Evolutionary conservation across 2,797 vertebrate species (phyloP), one percentile per base, ranked within the genome.

Genomic region (Forpus xanthops): DNA sequence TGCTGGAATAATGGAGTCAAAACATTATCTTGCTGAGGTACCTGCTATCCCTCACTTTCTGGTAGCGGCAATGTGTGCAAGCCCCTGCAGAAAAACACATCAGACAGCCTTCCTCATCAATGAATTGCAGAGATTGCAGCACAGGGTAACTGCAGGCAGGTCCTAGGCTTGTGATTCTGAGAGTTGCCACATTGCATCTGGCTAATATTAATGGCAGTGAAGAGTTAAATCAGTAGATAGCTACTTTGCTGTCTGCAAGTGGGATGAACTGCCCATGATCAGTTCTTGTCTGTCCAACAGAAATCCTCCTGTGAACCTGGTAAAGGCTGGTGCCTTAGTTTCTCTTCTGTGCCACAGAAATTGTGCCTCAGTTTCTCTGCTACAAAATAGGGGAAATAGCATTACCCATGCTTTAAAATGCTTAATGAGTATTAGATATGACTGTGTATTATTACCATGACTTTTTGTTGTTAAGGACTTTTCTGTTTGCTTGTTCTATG

Each of bases 1-100:
- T 33, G n/a, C 68, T 71, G 33, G 68, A 90, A 87, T 85, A 96
- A 75, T 12, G 18, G 60, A 87, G 91, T 81, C 85, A 71, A 94
- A 96, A 74, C 76, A 72, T 61, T 65, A n/a, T 70, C 65, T 93
- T 71, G n/a, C 56, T 77, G 24, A 17, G 56, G 33, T 70, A n/a
- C 25, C 18, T 65, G 55, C 49, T 47, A 53, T 84, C 23, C 39
- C 55, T 97, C 90, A 60, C 18, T 60, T 72, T 27, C 49, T 60
- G 74, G 58, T 62, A 74, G 28, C 6, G 1, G n/a, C 14, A 27
- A n/a, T 8, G 30, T 61, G 62, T 76, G 19, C 39, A 58, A 79
- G 71, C 66, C 39, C 12, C 33, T 65, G 18, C 66, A 66, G 41
- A 52, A 16, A 52, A 3, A 25, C 37, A 9, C 9, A 33, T 70